phyloP scores from a whole-genome alignment of 2,113 vertebrate species.

The Pipra filicauda region DNA sequence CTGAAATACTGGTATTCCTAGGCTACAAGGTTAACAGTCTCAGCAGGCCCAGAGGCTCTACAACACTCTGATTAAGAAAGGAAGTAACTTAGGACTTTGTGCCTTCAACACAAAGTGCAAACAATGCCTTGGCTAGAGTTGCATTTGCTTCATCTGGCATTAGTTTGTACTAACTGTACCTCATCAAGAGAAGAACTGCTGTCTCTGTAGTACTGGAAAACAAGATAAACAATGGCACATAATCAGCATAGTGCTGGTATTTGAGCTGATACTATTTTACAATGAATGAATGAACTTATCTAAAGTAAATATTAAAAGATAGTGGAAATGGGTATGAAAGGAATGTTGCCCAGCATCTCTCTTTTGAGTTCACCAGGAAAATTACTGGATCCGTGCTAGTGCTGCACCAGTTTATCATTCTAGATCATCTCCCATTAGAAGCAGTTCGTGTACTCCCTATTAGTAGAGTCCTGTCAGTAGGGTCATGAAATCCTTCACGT shows the following conservation, averaged over 20 bases:
- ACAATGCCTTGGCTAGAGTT: conserved; percentile 31
- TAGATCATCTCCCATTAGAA: neutral
- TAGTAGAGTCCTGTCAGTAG: neutral
- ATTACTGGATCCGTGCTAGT: neutral
- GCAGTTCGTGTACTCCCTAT: neutral
- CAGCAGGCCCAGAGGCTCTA: neutral
- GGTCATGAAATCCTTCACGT: neutral
- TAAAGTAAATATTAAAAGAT: neutral
- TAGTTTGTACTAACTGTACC: neutral
- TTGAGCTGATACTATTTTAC: neutral
- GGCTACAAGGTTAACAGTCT: neutral
- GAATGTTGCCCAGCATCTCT: neutral
- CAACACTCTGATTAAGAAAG: neutral
- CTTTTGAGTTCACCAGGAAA: neutral
- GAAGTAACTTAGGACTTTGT: conserved; percentile 19
- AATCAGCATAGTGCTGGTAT: neutral
- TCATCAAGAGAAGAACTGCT: neutral
- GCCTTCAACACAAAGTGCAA: neutral
- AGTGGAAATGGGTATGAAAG: neutral
- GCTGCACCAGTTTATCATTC: neutral
- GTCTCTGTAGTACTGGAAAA: neutral
- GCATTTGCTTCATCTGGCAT: neutral
- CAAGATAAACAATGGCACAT: neutral
- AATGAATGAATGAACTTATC: neutral
- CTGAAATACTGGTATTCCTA: neutral